Conservation (phyloP, 2,113 vertebrate species). For the Ranitomeya imitator region DNA sequence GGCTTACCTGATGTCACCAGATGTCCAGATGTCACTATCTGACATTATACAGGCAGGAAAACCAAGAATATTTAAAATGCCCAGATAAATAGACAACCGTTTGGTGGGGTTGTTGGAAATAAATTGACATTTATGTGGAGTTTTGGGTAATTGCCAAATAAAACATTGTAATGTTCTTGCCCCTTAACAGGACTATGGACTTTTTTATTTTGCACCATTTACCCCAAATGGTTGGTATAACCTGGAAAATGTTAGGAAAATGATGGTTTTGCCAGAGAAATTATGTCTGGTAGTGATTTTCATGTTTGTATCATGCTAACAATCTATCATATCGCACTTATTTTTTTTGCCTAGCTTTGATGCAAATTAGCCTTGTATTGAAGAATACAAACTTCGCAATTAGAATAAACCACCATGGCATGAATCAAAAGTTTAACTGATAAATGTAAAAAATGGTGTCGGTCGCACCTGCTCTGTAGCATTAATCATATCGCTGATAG, state of each 20-base stretch:
- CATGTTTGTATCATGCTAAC: not conserved
- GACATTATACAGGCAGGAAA: slow-evolving; percentile 58
- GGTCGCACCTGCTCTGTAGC: no score
- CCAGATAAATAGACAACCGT: slow-evolving; percentile 59
- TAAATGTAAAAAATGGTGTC: no score
- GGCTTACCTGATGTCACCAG: slow-evolving; percentile 4
- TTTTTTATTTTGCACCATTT: slow-evolving; percentile 56
- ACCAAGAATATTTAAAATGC: slow-evolving; percentile 61
- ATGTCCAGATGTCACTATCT: slow-evolving; percentile 59
- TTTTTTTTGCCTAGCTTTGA: no score
- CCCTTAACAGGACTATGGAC: slow-evolving; percentile 53
- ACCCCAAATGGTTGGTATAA: slow-evolving; percentile 31
- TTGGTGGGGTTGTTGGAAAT: slow-evolving; percentile 64
- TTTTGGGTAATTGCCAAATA: slow-evolving; percentile 62
- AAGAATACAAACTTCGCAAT: no score
- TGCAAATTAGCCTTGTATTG: no score
- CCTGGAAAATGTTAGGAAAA: not conserved
- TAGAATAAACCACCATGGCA: no score
- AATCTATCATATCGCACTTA: no score
- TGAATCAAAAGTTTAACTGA: no score
- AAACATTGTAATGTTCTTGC: slow-evolving; percentile 64
- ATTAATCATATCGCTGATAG: no score
- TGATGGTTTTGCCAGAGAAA: not conserved
- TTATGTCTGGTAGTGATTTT: not conserved
- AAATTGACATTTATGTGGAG: slow-evolving; percentile 65